Evolutionary conservation across 1,140 invertebrate genomes (phyloP).

Genomic region (Tetramorium parvispinum): DNA sequence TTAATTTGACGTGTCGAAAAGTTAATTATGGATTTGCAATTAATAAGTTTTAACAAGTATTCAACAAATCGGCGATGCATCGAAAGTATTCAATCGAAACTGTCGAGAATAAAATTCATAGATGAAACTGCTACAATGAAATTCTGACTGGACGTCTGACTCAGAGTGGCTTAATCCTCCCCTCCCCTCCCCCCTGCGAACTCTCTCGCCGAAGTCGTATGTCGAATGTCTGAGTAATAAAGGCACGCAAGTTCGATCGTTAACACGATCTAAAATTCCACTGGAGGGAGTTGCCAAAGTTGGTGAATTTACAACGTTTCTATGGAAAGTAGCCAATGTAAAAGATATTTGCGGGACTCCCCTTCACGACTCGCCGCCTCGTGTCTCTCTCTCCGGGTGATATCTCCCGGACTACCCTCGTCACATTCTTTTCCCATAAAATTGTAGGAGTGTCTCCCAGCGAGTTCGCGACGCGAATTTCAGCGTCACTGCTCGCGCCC

Average conservation of each 20-base stretch:
- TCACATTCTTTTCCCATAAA: slow-evolving; percentile 60
- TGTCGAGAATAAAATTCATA: neutral
- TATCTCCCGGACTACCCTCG: slow-evolving; percentile 40
- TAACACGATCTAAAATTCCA: slow-evolving; percentile 56
- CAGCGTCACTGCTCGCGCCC: slow-evolving; percentile 28
- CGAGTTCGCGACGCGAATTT: slow-evolving; percentile 30
- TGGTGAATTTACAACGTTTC: slow-evolving; percentile 58
- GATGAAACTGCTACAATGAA: neutral
- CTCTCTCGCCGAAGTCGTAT: slow-evolving; percentile 35
- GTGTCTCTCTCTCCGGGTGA: slow-evolving; percentile 28
- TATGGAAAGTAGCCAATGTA: slow-evolving; percentile 62
- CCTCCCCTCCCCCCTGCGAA: neutral
- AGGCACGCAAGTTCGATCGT: slow-evolving; percentile 56
- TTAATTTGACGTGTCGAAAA: neutral
- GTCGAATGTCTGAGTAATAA: slow-evolving; percentile 50
- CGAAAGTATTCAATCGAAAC: neutral
- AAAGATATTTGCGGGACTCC: slow-evolving; percentile 55
- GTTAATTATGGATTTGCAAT: neutral
- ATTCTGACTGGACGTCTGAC: neutral
- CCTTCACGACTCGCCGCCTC: neutral
- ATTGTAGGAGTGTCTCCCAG: neutral
- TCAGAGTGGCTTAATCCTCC: neutral
- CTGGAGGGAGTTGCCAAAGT: slow-evolving; percentile 49
- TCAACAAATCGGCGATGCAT: neutral
- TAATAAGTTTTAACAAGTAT: neutral